Evolutionary conservation across 1,140 invertebrate species (phyloP), one percentile per base, ranked within the genome.

Genomic region (Hirudo medicinalis): DNA sequence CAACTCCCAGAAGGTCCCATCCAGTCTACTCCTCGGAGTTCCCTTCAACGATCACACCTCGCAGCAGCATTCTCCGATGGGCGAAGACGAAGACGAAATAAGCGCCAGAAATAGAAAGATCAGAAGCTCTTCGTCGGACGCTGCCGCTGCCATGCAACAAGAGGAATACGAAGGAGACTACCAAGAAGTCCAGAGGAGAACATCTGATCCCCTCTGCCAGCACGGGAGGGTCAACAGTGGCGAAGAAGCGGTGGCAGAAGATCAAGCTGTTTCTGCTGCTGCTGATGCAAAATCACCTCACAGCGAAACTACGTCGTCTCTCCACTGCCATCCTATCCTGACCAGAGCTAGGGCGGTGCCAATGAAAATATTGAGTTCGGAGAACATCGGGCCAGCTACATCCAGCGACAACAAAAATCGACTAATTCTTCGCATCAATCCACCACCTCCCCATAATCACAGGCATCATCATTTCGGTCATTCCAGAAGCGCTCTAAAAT

Each of bases 51-150:
- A 25, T 15, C 40, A 54, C 22, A 20, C 36, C 17, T 25, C 36
- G 19, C n/a, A 40, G 69, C 32, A 6, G 49, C 43, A 63, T 70
- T 19, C 22, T 15, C 22, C 11, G 0, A 0, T n/a, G 19, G 29
- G 40, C 2, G 69, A 54, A 29, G 69, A 70, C 32, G 53, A 49
- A n/a, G 69, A 70, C 40, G n/a, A 19, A 9, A 27, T 17, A 11
- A 25, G 22, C 20, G 53, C 43, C 20, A 40, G 53, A 25, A 70
- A 70, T 19, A 36, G 69, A 25, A 70, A 70, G 53, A 70, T 70
- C 13, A 36, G 69, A 36, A 70, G 69, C 53, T 70, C 32, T 15
- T 70, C 69, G n/a, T 70, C 69, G 15, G 69, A 70, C 25, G 69
- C 69, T 8, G 69, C 69, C 29, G 69, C 69, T 13, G 53, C 40